Base-by-base conservation (phyloP, 1,140 invertebrate species). In the Drosophila athabasca region DNA sequence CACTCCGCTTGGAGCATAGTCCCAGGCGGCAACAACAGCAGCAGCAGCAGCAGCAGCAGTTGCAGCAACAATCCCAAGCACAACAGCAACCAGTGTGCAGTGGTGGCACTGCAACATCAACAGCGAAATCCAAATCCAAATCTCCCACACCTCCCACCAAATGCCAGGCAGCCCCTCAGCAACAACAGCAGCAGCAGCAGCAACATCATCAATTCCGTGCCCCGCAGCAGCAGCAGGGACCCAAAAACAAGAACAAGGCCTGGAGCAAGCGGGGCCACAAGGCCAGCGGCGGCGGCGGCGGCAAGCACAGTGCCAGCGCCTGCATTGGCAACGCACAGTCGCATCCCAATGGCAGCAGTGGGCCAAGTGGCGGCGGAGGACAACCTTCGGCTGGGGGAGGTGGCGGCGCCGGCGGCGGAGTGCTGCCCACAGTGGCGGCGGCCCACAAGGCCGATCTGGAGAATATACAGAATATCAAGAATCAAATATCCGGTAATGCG, bases 381-480 rank as follows among this genome's bases (percentile, higher is more conserved):
- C 35, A 39, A 5, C 35, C 35, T 39, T 11, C 11, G 35, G 11
- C 35, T 4, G 35, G 11, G 11, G 35, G 35, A 9, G 31, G 31
- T 8, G 31, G 31, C 31, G 31, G 11, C 4, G 11, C 65, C 0
- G 24, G 11, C 4, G 11, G 59, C 0, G 24, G 35, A 13, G 11
- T 74, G 15, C 69, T 78, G 45, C 58, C 73, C 45, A 39, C 76
- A 6, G 62, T 60, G 44, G 59, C 51, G 31, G 57, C 67, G 9
- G 76, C 79, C n/a, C 84, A 81, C 49, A 91, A 91, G 53, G 90
- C 90, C 19, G 90, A 91, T 75, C 69, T 91, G 26, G 90, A 91
- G 64, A 91, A 91, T 52, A 90, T 91, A 57, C 90, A 91, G 55
- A 91, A 91, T 58, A 62, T 90, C n/a, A 91, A 91, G 50, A 91